Base-by-base conservation (phyloP, 2,888 invertebrate species). In the Tridacna crocea region DNA sequence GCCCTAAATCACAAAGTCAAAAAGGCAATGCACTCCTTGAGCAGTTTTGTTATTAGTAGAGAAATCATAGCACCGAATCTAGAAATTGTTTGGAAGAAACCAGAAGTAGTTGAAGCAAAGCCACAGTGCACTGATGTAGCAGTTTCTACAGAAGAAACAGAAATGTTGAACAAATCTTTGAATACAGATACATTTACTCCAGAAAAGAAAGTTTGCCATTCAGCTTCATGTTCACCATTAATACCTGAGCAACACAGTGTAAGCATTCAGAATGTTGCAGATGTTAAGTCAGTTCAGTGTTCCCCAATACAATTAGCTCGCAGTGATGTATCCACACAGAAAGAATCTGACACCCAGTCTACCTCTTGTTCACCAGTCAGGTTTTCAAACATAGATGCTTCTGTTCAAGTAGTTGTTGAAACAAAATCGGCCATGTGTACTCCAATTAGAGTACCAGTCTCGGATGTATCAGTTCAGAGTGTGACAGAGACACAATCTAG, bases 391-490 rank as follows among this genome's bases (percentile, higher is more conserved):
- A n/a, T 24, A n/a, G 77, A 82, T 55, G 51, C 60, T 6, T 73
- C 77, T 10, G 24, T 77, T 6, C 81, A 77, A n/a, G 60, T 68
- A 47, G 51, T 24, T 8, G 61, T 24, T 26, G 78, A 82, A 24
- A 82, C 61, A n/a, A 68, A 63, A 22, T 78, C 77, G 24, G 66
- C 72, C 8, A 73, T 74, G 75, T 80, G 82, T 68, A 82, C 80
- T 17, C 85, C 85, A 19, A 80, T 80, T 19, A 60, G 47, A 3
- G 10, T 75, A 61, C 65, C 73, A 36, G 65, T 70, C 4, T 19
- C 47, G 27, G 82, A 85, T 72, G 51, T 63, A 48, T 75, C 82
- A 15, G 48, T 66, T n/a, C 85, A 85, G 70, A 55, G 80, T 74
- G 78, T 47, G 46, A 75, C 46, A 27, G 79, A 83, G 19, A 80